Base-by-base conservation (phyloP, 2,888 invertebrate species). In the Dinocampus coccinellae region DNA sequence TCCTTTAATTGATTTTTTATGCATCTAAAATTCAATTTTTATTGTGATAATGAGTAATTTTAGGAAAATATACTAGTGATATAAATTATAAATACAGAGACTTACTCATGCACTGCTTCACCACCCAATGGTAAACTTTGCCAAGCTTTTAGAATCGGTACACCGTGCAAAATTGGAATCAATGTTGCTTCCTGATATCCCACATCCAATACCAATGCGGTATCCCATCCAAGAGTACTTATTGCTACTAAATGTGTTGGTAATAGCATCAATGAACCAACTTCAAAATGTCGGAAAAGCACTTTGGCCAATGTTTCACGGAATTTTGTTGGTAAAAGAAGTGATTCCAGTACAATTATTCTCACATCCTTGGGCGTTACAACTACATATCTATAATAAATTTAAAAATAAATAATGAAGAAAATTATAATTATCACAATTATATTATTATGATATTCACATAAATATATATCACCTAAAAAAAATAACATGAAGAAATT, bases 311-410 rank as follows among this genome's bases (percentile, higher is more conserved):
- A 89, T 0, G 94, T 94, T 82, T 98, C 95, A 73, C 97, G 90
- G 84, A 97, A 94, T 68, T 92, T 87, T 0, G 95, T 94, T 3
- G 92, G 94, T 36, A 94, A 93, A 22, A 98, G 90, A 11, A 97
- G 89, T 3, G 96, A 97, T 88, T 99, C 99, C 22, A 98, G 93
- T 34, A 99, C 90, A 4, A 99, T 94, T 39, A 99, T 93, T 85
- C 95, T 93, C 24, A 97, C 91, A 82, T 97, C 98, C 88, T 98
- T 97, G 0, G 98, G 97, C 84, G 95, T 98, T 58, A 97, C 93
- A 61, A 97, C 89, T 34, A 97, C 91, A 85, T 97, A 93, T 80
- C 97, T 97, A 26, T 60, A 26, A 13, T 1, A 16, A 0, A 7
- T 16, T 7, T 42, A 33, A 53, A 63, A 34, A 68, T 11, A 26